phyloP scores from a whole-genome alignment of 2,113 vertebrate genomes.

The Percina caprodes region DNA sequence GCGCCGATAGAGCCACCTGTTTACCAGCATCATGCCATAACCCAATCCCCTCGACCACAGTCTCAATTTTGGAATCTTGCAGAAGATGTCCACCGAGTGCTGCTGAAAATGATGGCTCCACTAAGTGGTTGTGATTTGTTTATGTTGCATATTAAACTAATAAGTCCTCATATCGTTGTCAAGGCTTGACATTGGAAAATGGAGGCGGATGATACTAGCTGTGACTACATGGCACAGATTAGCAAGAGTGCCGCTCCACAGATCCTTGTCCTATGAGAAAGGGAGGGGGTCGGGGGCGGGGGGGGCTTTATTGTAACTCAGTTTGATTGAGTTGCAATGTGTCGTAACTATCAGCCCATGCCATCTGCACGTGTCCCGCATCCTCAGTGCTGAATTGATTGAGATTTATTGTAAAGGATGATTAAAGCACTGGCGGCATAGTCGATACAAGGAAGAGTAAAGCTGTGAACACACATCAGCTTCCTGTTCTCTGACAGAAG shows the following conservation, averaged over 20 bases:
- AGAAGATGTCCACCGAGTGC: slow-evolving; percentile 63
- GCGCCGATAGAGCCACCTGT: slow-evolving; percentile 74
- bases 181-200: slow-evolving; percentile 63
- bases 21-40: slow-evolving; percentile 45
- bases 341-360: slow-evolving; percentile 74
- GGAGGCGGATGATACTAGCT: slow-evolving; percentile 63
- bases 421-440: slow-evolving; percentile 68
- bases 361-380: slow-evolving; percentile 74
- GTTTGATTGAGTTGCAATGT: slow-evolving; percentile 76
- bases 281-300: not conserved
- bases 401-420: slow-evolving; percentile 79
- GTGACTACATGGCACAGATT: slow-evolving; percentile 70
- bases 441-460: slow-evolving; percentile 59
- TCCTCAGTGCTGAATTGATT: slow-evolving; percentile 69
- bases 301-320: slow-evolving; percentile 53
- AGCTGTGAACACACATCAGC: slow-evolving; percentile 55
- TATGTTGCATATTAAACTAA: slow-evolving; percentile 77
- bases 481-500: slow-evolving; percentile 63
- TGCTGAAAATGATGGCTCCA: slow-evolving; percentile 62
- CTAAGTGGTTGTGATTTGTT: slow-evolving; percentile 82
- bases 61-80: slow-evolving; percentile 61
- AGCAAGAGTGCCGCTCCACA: slow-evolving; percentile 66
- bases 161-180: slow-evolving; percentile 73
- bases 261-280: slow-evolving; percentile 63
- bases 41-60: slow-evolving; percentile 50